Evolutionary conservation across 2,797 vertebrate species (phyloP).

Genomic region (Oreochromis grahami): DNA sequence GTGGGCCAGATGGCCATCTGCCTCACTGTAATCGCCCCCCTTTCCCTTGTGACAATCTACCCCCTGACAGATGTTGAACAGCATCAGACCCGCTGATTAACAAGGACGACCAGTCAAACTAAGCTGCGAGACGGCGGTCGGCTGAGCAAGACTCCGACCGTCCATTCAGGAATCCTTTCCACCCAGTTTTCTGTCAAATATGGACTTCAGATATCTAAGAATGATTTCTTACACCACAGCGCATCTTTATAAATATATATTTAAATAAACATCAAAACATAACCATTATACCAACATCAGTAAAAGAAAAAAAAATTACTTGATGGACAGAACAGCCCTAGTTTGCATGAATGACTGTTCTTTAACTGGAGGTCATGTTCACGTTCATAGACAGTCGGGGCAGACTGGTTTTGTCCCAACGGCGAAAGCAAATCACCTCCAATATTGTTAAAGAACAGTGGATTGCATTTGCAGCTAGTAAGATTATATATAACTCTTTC

Average conservation of each 20-base stretch:
- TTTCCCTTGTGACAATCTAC: constrained; percentile 39
- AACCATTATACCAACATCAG: constrained; percentile 25
- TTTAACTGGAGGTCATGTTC: neutral
- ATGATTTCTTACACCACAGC: neutral
- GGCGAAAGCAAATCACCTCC: neutral
- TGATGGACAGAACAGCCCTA: neutral
- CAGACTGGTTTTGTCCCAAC: neutral
- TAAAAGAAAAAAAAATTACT: neutral
- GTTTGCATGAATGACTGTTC: neutral
- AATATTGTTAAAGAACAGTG: neutral
- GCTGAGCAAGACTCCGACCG: neutral
- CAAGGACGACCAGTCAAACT: constrained; percentile 23
- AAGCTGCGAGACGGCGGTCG: neutral
- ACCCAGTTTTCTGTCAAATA: neutral
- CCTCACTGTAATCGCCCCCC: constrained; percentile 54
- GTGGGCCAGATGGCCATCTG: constrained; percentile 72
- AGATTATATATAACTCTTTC: neutral
- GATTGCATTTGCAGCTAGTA: neutral
- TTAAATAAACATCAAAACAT: constrained; percentile 29
- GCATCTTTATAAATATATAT: constrained; percentile 14
- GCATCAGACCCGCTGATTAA: constrained; percentile 57
- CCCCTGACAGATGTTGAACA: constrained; percentile 64
- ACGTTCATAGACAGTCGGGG: neutral
- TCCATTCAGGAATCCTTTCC: constrained; percentile 36
- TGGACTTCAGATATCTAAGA: neutral